Percentiles rank a stretch among this genome's conserved stretches.
phyloP scores from a whole-genome alignment of 2,797 vertebrate genomes.

The Catostomus latipinnis region DNA sequence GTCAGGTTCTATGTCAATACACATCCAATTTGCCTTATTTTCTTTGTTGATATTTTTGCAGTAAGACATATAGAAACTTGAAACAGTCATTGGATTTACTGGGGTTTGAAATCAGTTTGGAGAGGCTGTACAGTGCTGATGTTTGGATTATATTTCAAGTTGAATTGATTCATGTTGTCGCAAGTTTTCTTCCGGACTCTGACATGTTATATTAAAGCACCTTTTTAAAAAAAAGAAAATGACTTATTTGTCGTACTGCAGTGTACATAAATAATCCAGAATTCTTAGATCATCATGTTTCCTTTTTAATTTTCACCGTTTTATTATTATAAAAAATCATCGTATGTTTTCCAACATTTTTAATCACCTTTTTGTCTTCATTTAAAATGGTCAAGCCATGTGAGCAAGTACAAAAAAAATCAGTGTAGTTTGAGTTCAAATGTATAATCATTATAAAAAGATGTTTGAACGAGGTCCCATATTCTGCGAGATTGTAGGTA shows the following conservation, averaged over 20 bases:
- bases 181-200: constrained; percentile 65
- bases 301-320: too few species aligned
- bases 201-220: constrained; percentile 77
- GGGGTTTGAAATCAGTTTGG: constrained; percentile 33
- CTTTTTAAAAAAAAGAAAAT: constrained; percentile 67
- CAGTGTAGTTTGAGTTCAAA: too few species aligned
- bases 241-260: constrained; percentile 1
- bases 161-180: constrained; percentile 60
- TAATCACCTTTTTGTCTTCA: too few species aligned
- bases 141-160: constrained; percentile 60
- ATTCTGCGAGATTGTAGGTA: too few species aligned
- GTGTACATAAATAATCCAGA: too few species aligned
- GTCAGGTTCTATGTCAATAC: constrained; percentile 19
- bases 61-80: constrained; percentile 50
- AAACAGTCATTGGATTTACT: constrained; percentile 2
- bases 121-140: constrained; percentile 60
- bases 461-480: too few species aligned
- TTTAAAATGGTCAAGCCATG: too few species aligned
- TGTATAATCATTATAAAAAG: too few species aligned
- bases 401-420: too few species aligned
- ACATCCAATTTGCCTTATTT: neutral
- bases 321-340: too few species aligned
- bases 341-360: too few species aligned
- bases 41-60: constrained; percentile 9
- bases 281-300: too few species aligned